Conservation (phyloP, 2,113 vertebrate species). For the Odocoileus virginianus region DNA sequence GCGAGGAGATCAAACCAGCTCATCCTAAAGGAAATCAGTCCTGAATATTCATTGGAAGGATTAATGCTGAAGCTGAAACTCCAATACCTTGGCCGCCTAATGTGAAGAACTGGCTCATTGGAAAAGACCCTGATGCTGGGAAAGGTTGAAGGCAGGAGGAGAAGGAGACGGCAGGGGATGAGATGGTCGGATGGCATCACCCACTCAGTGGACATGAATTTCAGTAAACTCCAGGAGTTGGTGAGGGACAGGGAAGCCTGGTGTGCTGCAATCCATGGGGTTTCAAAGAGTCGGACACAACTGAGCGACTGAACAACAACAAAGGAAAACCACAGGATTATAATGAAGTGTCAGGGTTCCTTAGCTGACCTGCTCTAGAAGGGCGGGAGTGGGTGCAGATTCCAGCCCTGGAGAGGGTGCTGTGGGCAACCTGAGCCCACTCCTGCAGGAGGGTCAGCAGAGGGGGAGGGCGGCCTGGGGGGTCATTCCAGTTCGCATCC, state of each 20-base stretch:
- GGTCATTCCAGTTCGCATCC: not conserved
- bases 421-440: not conserved
- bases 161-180: not conserved
- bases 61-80: not conserved
- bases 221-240: not conserved
- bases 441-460: not conserved
- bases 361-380: not conserved
- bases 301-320: not conserved
- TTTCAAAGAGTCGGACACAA: not conserved
- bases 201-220: not conserved
- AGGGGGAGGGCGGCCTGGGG: accelerated
- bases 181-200: not conserved
- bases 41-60: not conserved
- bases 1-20: not conserved
- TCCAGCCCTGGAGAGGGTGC: not conserved
- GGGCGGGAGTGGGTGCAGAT: not conserved
- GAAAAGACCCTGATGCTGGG: not conserved
- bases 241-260: not conserved
- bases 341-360: not conserved
- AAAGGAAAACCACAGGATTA: not conserved
- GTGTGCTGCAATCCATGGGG: not conserved
- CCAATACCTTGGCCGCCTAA: not conserved
- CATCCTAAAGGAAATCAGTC: not conserved
- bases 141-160: not conserved
- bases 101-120: not conserved